These are phyloP conservation scores for Conchocele bisecta DNA, from an alignment of 2,888 invertebrate genomes.

Conservation along the genomic window DNA sequence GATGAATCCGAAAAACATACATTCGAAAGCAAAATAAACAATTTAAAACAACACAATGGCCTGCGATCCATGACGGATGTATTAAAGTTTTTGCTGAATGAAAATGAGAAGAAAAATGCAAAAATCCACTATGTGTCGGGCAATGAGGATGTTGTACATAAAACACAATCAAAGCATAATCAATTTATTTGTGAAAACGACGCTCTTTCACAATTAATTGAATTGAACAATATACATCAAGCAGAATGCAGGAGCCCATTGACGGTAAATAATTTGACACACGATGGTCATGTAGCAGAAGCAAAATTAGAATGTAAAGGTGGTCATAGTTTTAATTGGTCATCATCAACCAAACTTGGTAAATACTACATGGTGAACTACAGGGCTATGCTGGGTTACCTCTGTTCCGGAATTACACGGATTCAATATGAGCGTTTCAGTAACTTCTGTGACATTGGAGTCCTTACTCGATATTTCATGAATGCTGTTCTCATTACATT, in stretches of 20 bases:
- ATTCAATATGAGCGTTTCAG: slow-evolving; percentile 2
- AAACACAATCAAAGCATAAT: not conserved
- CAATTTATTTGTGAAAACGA: slow-evolving; percentile 1
- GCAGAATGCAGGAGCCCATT: not conserved
- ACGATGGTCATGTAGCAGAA: slow-evolving; percentile 8
- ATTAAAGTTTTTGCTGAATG: not conserved
- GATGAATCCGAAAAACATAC: slow-evolving; percentile 14
- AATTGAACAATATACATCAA: not conserved
- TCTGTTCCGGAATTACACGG: slow-evolving; percentile 2
- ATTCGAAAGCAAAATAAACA: slow-evolving; percentile 10
- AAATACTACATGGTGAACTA: slow-evolving; percentile 3
- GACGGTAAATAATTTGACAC: not conserved
- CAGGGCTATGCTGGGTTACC: not conserved
- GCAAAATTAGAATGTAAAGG: not conserved
- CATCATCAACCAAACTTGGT: not conserved
- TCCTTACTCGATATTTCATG: not conserved
- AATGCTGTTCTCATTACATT: slow-evolving; percentile 2
- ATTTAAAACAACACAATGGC: not conserved
- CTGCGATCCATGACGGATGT: not conserved
- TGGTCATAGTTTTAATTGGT: not conserved
- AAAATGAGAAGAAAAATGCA: too few relatives aligned
- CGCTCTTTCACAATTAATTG: not conserved
- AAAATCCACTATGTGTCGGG: not conserved
- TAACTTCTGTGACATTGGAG: not conserved
- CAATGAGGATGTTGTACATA: too few relatives aligned